These are phyloP conservation scores for Dromiciops gliroides DNA, from an alignment of 2,113 vertebrate genomes.

Conservation along the genomic window DNA sequence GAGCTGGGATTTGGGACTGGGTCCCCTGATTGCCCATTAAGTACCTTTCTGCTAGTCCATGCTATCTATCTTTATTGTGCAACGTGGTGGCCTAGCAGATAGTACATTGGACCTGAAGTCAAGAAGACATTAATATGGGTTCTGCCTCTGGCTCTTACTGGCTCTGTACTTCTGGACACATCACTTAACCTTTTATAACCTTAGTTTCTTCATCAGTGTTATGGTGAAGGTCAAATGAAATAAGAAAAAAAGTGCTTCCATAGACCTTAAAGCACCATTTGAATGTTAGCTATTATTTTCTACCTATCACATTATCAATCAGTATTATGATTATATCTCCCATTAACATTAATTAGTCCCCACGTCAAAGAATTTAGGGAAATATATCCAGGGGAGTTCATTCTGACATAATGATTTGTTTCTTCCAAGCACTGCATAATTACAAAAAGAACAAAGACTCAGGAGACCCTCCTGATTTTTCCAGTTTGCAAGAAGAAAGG, in stretches of 20 bases:
- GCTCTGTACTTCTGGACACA: background rate
- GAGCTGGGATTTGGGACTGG: background rate
- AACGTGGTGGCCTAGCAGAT: background rate
- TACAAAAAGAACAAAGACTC: background rate
- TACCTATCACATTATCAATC: background rate
- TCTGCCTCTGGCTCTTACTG: background rate
- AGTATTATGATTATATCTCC: background rate
- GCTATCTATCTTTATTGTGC: background rate
- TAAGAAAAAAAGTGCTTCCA: background rate
- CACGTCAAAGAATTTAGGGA: background rate
- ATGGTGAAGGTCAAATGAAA: background rate
- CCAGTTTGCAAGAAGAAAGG: background rate
- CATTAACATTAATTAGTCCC: background rate
- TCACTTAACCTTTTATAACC: background rate
- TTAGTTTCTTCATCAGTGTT: background rate
- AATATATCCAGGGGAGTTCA: background rate
- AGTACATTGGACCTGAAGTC: background rate
- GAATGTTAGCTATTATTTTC: background rate
- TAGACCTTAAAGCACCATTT: background rate
- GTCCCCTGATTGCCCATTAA: background rate
- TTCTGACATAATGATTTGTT: background rate
- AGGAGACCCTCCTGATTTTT: background rate
- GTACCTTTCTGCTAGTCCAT: background rate
- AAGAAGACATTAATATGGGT: background rate
- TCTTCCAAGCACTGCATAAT: background rate